phyloP scores from a whole-genome alignment of 2,888 invertebrate genomes.

The Brenthis daphne region DNA sequence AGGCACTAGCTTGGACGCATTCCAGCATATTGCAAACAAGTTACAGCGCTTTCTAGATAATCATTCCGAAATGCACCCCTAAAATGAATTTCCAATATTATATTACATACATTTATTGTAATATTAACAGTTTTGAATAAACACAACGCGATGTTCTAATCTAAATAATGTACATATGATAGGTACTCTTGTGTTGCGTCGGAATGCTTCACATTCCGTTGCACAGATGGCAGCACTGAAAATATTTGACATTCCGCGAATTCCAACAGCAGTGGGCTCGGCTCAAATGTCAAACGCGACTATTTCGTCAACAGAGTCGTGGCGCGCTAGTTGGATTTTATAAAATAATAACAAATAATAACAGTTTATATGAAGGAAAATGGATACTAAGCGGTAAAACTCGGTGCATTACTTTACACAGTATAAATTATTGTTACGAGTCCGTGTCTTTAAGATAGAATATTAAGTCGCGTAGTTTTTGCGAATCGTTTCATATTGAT shows the following conservation, averaged over 20 bases:
- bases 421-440: constrained; percentile 56
- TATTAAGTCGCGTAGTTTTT: constrained; percentile 55
- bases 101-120: constrained; percentile 7
- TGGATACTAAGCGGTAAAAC: constrained; percentile 70
- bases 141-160: constrained; percentile 24
- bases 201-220: constrained; percentile 68
- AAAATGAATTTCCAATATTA: constrained; percentile 8
- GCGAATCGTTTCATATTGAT: constrained; percentile 73
- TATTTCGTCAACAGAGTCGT: constrained; percentile 83
- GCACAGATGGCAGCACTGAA: constrained; percentile 84
- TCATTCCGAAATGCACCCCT: constrained; percentile 7
- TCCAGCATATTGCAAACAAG: constrained; percentile 66
- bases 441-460: constrained; percentile 60
- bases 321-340: constrained; percentile 80
- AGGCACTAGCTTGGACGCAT: constrained; percentile 69
- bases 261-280: constrained; percentile 86
- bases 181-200: constrained; percentile 68
- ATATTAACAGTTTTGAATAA: constrained; percentile 7
- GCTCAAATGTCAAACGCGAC: constrained; percentile 87
- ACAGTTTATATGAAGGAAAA: constrained; percentile 69
- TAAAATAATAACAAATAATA: constrained; percentile 78
- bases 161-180: constrained; percentile 30
- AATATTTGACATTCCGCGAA: constrained; percentile 86
- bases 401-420: constrained; percentile 62
- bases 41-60: constrained; percentile 52